A percentile compares a stretch with the other conserved stretches of the same genome.
phyloP scores from a whole-genome alignment of 2,888 invertebrate species.

The Leistus spinibarbis region DNA sequence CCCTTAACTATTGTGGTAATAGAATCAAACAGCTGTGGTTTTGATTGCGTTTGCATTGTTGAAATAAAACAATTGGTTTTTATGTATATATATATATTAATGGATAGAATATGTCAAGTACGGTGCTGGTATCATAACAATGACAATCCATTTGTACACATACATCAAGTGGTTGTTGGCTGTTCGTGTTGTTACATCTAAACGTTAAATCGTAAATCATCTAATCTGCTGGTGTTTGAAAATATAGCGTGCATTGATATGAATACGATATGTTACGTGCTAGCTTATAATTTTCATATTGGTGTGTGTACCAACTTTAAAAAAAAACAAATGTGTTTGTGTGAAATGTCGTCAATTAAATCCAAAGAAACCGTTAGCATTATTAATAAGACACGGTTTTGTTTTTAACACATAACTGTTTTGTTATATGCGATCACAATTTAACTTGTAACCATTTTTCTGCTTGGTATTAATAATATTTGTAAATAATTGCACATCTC shows the following conservation, averaged over 20 bases:
- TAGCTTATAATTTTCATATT: background rate
- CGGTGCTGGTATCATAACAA: background rate
- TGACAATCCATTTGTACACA: background rate
- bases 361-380: slow-evolving; percentile 18
- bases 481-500: background rate
- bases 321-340: background rate
- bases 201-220: slow-evolving; percentile 1
- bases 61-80: background rate
- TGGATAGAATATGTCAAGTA: background rate
- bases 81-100: background rate
- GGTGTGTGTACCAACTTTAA: background rate
- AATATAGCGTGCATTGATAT: slow-evolving; percentile 2
- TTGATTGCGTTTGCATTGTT: no score
- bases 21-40: no score
- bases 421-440: background rate
- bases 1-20: no score
- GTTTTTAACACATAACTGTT: background rate
- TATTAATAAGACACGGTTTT: slow-evolving; percentile 1
- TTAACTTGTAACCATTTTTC: background rate
- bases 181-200: background rate
- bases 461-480: background rate
- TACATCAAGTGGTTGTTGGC: background rate
- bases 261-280: background rate
- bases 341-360: slow-evolving; percentile 19
- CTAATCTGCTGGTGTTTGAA: background rate